phyloP scores from a whole-genome alignment of 1,140 invertebrate species.

The Probaryconus sp. region DNA sequence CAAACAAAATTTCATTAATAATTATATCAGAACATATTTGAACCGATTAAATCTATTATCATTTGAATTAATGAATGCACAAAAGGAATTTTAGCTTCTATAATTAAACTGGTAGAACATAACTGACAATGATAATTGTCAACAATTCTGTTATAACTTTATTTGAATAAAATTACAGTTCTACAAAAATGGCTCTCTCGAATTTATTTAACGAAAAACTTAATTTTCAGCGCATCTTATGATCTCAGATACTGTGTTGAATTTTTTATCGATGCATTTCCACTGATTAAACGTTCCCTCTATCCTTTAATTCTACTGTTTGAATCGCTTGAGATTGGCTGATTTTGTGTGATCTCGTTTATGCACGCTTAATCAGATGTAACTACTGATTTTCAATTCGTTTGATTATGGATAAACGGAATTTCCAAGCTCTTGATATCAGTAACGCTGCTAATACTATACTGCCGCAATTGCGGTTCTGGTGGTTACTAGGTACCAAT shows the following conservation, averaged over 20 bases:
- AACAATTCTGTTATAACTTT: too few relatives aligned
- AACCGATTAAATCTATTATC: too few relatives aligned
- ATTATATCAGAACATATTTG: too few relatives aligned
- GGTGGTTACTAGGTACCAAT: slow-evolving; percentile 47
- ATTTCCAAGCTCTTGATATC: slow-evolving; percentile 53
- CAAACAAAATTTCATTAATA: too few relatives aligned
- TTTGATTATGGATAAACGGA: slow-evolving; percentile 56
- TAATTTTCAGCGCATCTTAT: not conserved
- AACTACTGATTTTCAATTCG: slow-evolving; percentile 57
- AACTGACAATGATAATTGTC: too few relatives aligned
- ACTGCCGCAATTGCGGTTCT: slow-evolving; percentile 51
- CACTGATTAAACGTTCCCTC: slow-evolving; percentile 31
- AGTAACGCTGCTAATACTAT: slow-evolving; percentile 28
- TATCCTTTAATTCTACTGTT: slow-evolving; percentile 36
- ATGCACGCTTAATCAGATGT: slow-evolving; percentile 51
- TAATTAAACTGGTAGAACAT: too few relatives aligned
- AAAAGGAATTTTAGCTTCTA: too few relatives aligned
- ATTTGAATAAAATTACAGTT: too few relatives aligned
- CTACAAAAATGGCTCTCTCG: slow-evolving; percentile 1
- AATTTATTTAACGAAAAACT: slow-evolving; percentile 25
- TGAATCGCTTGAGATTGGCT: slow-evolving; percentile 30
- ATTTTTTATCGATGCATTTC: slow-evolving; percentile 32
- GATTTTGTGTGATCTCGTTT: slow-evolving; percentile 50
- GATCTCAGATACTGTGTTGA: slow-evolving; percentile 22
- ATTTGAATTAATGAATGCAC: too few relatives aligned